These are phyloP conservation scores for Dendronephthya gigantea DNA, from an alignment of 64 coral and sea anemone species.

Conservation along the genomic window DNA sequence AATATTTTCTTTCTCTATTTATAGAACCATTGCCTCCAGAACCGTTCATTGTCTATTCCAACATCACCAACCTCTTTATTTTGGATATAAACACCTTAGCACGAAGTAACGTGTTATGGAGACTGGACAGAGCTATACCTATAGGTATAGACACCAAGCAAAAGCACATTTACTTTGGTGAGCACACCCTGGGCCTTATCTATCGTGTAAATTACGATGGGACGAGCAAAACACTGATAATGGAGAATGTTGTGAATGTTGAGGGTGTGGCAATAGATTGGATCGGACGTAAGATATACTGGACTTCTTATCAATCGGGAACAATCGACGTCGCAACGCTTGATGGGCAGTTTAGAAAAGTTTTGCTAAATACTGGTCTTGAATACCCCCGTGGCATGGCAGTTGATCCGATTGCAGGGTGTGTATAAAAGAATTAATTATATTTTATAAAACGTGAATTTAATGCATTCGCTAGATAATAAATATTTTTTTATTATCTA, in stretches of 20 bases:
- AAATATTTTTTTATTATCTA: background rate
- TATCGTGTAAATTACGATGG: no score
- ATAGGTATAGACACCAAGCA: constrained; percentile 65
- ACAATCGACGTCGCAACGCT: constrained; percentile 66
- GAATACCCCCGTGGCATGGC: constrained; percentile 74
- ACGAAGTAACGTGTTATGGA: background rate
- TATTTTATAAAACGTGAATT: no score
- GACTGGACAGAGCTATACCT: background rate
- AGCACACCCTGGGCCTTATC: no score
- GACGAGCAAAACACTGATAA: constrained; percentile 38
- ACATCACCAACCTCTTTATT: background rate
- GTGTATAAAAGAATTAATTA: background rate
- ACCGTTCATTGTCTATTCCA: background rate
- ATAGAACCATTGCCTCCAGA: background rate
- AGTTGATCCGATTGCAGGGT: constrained; percentile 78
- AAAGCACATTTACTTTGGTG: constrained; percentile 65
- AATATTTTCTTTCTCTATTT: background rate
- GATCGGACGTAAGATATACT: constrained; percentile 85
- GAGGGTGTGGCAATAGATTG: constrained; percentile 84
- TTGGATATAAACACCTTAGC: background rate
- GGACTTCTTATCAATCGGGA: constrained; percentile 65
- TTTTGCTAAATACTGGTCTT: constrained; percentile 51
- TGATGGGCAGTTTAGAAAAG: constrained; percentile 49
- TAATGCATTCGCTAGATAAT: no score
- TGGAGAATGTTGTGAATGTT: constrained; percentile 22